Conservation (phyloP, 2,797 vertebrate genomes). For the Graptemys geographica region DNA sequence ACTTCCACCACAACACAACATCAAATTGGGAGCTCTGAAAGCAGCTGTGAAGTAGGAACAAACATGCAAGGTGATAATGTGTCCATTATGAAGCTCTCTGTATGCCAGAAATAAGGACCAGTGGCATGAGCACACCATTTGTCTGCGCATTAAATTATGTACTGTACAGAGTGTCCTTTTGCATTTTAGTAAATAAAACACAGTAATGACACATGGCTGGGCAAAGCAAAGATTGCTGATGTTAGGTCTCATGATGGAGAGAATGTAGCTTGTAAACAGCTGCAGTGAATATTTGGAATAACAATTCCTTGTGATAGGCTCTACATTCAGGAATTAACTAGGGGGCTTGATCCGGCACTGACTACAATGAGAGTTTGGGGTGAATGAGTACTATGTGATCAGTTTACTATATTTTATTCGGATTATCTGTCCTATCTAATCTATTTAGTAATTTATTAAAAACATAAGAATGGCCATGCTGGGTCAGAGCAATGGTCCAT, state of each 20-base stretch:
- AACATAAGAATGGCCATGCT: not conserved
- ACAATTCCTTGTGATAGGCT: not conserved
- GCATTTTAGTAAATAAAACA: conserved; percentile 25
- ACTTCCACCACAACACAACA: conserved; percentile 62
- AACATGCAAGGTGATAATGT: conserved; percentile 40
- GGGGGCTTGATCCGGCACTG: not conserved
- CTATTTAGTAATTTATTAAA: not conserved
- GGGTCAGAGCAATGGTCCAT: not conserved
- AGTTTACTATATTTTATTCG: not conserved
- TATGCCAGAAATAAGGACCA: conserved; percentile 34
- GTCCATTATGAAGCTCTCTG: conserved; percentile 27
- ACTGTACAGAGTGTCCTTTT: not conserved
- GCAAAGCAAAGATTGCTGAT: not conserved
- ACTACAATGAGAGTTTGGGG: not conserved
- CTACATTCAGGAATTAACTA: not conserved
- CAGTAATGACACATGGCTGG: not conserved
- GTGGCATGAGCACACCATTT: conserved; percentile 28
- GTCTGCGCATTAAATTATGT: not conserved
- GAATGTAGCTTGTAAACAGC: not conserved
- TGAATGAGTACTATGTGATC: not conserved
- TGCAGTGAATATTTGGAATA: not conserved
- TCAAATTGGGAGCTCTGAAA: conserved; percentile 74
- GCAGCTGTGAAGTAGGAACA: conserved; percentile 74
- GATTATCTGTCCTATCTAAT: not conserved
- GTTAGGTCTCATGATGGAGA: not conserved